Base-by-base conservation (phyloP, 1,140 invertebrate species). In the Heliconius hewitsoni region DNA sequence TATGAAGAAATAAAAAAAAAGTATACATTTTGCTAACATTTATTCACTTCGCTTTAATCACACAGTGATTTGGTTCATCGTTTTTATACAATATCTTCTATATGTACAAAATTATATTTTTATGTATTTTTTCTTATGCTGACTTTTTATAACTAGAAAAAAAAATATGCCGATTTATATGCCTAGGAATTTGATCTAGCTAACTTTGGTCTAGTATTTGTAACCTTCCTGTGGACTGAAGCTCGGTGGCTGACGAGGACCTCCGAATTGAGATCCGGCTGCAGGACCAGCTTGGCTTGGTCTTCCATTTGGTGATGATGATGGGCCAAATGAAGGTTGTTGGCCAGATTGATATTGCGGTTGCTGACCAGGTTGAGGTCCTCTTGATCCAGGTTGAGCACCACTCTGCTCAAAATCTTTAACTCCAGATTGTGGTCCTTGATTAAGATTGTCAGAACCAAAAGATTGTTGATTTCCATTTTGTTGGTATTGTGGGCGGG, bases 161-260 rank as follows among this genome's bases (percentile, higher is more conserved):
- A 23, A 30, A 30, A 13, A 23, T 85, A 84, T 85, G 87, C 86
- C 81, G 37, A 70, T 37, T 30, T 66, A 70, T 50, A 71, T 39
- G 23, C 30, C 78, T 79, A 79, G 55, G 66, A 71, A 57, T 76
- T 73, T 42, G 42, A 42, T 42, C 3, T 46, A 46, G 23, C 71
- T 80, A 74, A 52, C 76, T 88, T 91, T 88, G 82, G 81, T 85
- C 87, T 90, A 94, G 78, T 94, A 94, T 81, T 90, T 92, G 81
- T 94, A 94, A 74, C 93, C 93, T 83, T 93, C 90, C 75, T 94
- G 85, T 39, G 84, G 74, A 77, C 85, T 91, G 87, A 92, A 94
- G 82, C 92, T 94, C 34, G 93, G 91, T 42, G 92, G 92, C 77
- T 93, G 91, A 71, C 91, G 86, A 27, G 92, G 90, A 23, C 89